Conservation (phyloP, 2,113 vertebrate species). For the Vulpes lagopus region DNA sequence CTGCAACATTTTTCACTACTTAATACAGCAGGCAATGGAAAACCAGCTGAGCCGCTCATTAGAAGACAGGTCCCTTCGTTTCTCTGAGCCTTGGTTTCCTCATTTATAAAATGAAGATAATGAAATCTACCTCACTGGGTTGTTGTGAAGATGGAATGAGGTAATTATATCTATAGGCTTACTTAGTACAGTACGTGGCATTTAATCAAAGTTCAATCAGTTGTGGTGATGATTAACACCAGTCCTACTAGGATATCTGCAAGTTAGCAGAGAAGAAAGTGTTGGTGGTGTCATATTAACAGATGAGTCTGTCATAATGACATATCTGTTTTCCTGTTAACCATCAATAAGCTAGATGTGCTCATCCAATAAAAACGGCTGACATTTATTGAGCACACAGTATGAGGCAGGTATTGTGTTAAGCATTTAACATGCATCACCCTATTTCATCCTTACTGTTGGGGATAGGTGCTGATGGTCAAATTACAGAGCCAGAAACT, state of each 20-base stretch:
- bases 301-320: slow-evolving; percentile 43
- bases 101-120: slow-evolving; percentile 49
- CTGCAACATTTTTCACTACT: slow-evolving; percentile 47
- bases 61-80: slow-evolving; percentile 31
- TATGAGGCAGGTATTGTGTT: background rate
- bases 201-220: slow-evolving; percentile 37
- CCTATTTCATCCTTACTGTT: slow-evolving; percentile 3
- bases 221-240: background rate
- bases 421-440: background rate
- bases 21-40: background rate
- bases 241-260: background rate
- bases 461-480: background rate
- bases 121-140: slow-evolving; percentile 49
- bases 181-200: slow-evolving; percentile 7
- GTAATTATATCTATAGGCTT: background rate
- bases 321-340: slow-evolving; percentile 62
- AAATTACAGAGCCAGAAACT: slow-evolving; percentile 20
- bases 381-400: background rate
- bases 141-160: slow-evolving; percentile 50
- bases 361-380: slow-evolving; percentile 66
- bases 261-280: slow-evolving; percentile 13
- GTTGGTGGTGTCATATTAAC: background rate
- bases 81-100: slow-evolving; percentile 46
- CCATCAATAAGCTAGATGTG: background rate
- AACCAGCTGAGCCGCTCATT: background rate